Evolutionary conservation across 2,888 invertebrate genomes (phyloP), one percentile per base, ranked within the genome.

Genomic region (Hypselothyrea guttata): DNA sequence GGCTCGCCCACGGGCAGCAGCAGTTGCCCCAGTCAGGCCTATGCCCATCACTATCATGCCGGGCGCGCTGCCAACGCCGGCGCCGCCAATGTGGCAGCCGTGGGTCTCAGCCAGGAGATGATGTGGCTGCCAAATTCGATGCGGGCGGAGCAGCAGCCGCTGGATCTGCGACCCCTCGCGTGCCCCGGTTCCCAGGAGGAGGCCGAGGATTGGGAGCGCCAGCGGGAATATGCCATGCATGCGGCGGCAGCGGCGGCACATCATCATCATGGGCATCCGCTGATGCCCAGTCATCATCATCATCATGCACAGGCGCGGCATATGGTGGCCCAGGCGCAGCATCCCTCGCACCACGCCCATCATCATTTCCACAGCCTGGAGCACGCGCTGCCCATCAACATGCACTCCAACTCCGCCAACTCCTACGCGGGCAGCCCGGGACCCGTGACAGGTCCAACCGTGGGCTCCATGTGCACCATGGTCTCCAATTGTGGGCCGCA

Each of bases 91-190:
- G 76, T 65, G 9, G 69, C 70, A 4, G 66, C 85, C 7, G 72
- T 86, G n/a, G 92, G 92, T 30, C 91, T 93, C 48, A 92, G 92
- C 59, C 94, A 94, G 73, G 95, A 95, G 81, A 94, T 95, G 91
- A 92, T 94, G 88, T 96, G 95, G 95, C 90, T 95, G 53, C 94
- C 95, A 8, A 93, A 92, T 62, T 93, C 93, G 37, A 92, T 95
- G 90, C 92, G 95, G 44, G 90, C 91, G 51, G 91, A 90, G 56
- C 91, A 91, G 7, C 92, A 92, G 75, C 96, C 96, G 0, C 90
- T 96, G 46, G 96, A 96, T 83, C 91, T 97, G 86, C 92, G 96
- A 71, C 96, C 96, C 0, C 91, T 93, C 27, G 95, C 95, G 65
- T 93, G 93, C 77, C 83, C 90, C 13, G 91, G 92, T 0, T 88